Evolutionary conservation across 2,113 vertebrate genomes (phyloP), one percentile per base, ranked within the genome.

Genomic region (Circaetus cinerascens): DNA sequence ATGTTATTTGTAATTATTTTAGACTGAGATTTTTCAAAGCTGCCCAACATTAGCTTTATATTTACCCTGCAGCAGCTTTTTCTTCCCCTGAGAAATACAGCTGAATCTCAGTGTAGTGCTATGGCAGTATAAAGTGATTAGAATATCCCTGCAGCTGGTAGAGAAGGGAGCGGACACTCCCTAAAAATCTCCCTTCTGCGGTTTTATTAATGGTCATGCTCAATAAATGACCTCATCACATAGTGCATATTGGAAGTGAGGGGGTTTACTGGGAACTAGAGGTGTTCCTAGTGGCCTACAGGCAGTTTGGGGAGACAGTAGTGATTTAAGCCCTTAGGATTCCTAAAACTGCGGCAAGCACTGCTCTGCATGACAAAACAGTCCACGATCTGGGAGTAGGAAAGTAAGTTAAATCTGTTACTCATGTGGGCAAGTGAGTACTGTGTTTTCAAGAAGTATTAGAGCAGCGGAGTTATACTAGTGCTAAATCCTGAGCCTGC

Each of bases 111-210:
- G 36, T 7, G 4, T 13, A 57, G 56, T 66, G 67, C 91, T 69
- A 2, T 50, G 74, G 89, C 56, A 73, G 38, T 2, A 32, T n/a
- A 36, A 82, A 79, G 66, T 53, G 84, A 76, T 34, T 79, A 91
- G 87, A 94, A 96, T 95, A 90, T 79, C 93, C 66, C 85, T 71
- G 69, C 80, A 89, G 68, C 80, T 94, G 80, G 73, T 60, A 93
- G 57, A 89, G 76, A n/a, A 73, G 77, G 74, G 73, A 93, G 77
- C 2, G 1, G 81, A 66, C 89, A 86, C 84, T 95, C 94, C 95
- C 86, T 76, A 59, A 93, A 93, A 93, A 95, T 89, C 81, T 95
- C 71, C 86, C 87, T 79, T 95, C 68, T 87, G 84, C 69, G 78
- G 29, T 79, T 94, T 95, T 86, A 62, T 93, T 93, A 53, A 48